These are phyloP conservation scores for Bufotes viridis DNA, from an alignment of 2,797 vertebrate species.

Conservation along the genomic window DNA sequence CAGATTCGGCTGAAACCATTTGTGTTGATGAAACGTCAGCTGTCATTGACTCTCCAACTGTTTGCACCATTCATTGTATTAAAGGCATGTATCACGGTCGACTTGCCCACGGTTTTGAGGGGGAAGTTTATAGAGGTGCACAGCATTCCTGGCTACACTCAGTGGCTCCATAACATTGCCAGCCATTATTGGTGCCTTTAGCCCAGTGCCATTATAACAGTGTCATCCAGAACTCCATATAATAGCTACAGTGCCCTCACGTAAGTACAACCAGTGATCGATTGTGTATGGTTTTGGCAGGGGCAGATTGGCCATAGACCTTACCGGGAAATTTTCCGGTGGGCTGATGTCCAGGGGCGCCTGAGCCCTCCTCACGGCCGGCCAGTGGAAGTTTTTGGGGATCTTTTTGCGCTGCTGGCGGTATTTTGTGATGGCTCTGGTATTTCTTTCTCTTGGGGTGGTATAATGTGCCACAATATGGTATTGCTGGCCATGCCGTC, in stretches of 20 bases:
- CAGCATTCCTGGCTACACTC: background rate
- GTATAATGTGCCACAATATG: too few species aligned
- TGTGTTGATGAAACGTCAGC: too few species aligned
- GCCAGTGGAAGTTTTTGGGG: too few species aligned
- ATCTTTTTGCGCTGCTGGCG: too few species aligned
- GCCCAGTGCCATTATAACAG: background rate
- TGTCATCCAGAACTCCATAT: background rate
- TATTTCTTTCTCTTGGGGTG: too few species aligned
- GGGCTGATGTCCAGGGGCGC: too few species aligned
- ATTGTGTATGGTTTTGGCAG: background rate
- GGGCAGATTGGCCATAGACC: too few species aligned
- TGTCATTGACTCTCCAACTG: background rate
- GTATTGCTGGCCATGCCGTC: too few species aligned
- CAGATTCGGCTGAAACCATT: too few species aligned
- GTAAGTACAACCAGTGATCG: background rate
- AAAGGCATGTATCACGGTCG: background rate
- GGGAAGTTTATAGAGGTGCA: background rate
- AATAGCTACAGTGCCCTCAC: background rate
- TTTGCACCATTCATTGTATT: background rate
- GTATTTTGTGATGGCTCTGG: too few species aligned
- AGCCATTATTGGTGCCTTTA: background rate
- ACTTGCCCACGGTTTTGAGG: background rate
- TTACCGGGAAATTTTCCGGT: too few species aligned
- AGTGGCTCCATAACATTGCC: background rate
- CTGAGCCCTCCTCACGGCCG: too few species aligned